Evolutionary conservation across 2,797 vertebrate genomes (phyloP), one percentile per base, ranked within the genome.

Genomic region (Cossypha dichroa): DNA sequence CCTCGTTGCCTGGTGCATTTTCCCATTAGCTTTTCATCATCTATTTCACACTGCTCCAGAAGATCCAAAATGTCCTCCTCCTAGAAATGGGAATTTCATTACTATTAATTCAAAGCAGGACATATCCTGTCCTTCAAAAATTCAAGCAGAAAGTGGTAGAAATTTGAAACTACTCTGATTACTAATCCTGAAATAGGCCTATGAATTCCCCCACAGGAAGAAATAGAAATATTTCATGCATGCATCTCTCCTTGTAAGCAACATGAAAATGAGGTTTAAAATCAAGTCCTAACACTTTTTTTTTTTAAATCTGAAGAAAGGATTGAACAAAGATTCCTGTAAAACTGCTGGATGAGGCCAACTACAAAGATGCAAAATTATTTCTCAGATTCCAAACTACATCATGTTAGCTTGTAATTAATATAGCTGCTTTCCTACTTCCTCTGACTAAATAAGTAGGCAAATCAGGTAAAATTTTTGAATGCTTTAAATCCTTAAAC

Each of bases 1-100:
- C 98, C 98, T 97, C 98, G 98, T 64, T 97, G 94, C 72, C 96
- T 98, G 45, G 93, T 73, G 49, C 98, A 96, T 97, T 98, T 98
- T 75, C 98, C 98, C 93, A 98, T 99, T 83, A 99, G 95, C 95
- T 99, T 99, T 97, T 99, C 99, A 67, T 99, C 99, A 58, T 99
- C 99, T 97, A 99, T 98, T 97, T 99, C 99, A 96, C 99, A 99
- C 67, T 99, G 99, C 92, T 99, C 99, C 97, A 99, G 95, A 93
- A 99, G 98, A 97, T 99, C 99, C 97, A 99, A 97, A 97, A 99
- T 99, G 96, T 99, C 99, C 98, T 99, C 99, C 88, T 99, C 99
- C 99, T 99, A 93, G 58, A 94, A 90, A 85, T 6, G 10, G 12
- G 43, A 91, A 87, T 79, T 76, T 68, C 43, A 36, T 34, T 56